Conservation (phyloP, 2,797 vertebrate species). For the Clamator glandarius region DNA sequence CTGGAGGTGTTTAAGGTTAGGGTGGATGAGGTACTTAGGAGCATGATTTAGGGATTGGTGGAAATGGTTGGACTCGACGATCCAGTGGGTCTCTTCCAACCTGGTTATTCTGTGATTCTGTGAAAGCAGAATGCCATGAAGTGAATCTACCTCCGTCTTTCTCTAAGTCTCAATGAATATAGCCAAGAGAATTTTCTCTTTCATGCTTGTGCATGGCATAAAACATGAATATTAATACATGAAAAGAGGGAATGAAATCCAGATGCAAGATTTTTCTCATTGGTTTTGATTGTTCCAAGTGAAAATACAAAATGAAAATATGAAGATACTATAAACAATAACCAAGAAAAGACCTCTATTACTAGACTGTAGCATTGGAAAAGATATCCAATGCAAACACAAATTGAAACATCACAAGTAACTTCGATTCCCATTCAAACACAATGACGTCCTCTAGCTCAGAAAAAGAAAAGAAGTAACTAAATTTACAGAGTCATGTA, state of each 20-base stretch:
- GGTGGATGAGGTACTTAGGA: no score
- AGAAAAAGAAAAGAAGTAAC: neutral
- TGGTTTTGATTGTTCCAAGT: neutral
- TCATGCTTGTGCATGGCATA: neutral
- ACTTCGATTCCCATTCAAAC: constrained; percentile 35
- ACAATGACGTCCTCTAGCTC: constrained; percentile 10
- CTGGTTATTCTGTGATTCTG: no score
- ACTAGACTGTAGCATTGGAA: neutral
- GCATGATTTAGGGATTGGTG: no score
- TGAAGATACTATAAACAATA: neutral
- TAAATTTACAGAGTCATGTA: constrained; percentile 40
- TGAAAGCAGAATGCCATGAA: neutral
- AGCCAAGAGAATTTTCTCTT: constrained; percentile 38
- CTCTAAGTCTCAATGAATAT: neutral
- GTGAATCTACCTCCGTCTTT: neutral
- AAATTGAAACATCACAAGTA: constrained; percentile 8
- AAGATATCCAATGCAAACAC: neutral
- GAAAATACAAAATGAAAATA: constrained; percentile 24
- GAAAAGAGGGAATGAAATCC: neutral
- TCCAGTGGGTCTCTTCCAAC: no score
- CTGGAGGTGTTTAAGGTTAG: no score
- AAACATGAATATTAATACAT: constrained; percentile 19
- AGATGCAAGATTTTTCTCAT: neutral
- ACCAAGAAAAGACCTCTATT: neutral
- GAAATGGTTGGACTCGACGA: no score